These are phyloP conservation scores for Brenthis daphne DNA, from an alignment of 2,888 invertebrate species.

Conservation along the genomic window DNA sequence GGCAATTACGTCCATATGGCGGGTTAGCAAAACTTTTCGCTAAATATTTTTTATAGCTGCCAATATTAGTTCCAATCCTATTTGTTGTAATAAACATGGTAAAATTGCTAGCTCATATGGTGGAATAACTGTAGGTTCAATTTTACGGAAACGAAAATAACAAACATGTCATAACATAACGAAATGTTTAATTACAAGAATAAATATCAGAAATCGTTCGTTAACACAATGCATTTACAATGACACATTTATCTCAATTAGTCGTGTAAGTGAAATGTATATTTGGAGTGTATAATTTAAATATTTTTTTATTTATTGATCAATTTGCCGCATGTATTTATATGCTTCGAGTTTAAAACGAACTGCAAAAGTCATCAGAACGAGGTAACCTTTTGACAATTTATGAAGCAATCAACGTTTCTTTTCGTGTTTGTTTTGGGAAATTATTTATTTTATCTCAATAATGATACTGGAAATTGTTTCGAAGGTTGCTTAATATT, in stretches of 20 bases:
- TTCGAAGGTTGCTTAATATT: slow-evolving; percentile 75
- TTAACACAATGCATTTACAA: slow-evolving; percentile 32
- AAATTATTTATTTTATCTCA: slow-evolving; percentile 71
- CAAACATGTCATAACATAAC: no score
- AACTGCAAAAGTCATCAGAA: slow-evolving; percentile 60
- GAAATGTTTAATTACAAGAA: not conserved
- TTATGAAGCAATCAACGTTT: slow-evolving; percentile 77
- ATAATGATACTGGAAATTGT: slow-evolving; percentile 69
- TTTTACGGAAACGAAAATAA: no score
- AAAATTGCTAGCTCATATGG: not conserved
- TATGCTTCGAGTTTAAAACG: slow-evolving; percentile 54
- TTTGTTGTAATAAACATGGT: slow-evolving; percentile 3
- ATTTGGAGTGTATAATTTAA: slow-evolving; percentile 42
- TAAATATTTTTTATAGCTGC: slow-evolving; percentile 35
- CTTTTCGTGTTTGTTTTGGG: slow-evolving; percentile 67
- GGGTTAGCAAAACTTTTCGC: slow-evolving; percentile 33
- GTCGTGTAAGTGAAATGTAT: slow-evolving; percentile 53
- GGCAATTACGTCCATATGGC: slow-evolving; percentile 38
- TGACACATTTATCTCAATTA: slow-evolving; percentile 60
- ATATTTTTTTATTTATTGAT: slow-evolving; percentile 60
- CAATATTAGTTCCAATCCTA: slow-evolving; percentile 35
- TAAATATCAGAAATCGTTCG: slow-evolving; percentile 15
- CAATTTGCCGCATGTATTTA: slow-evolving; percentile 67
- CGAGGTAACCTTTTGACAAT: slow-evolving; percentile 68
- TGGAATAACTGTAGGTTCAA: not conserved